phyloP scores from a whole-genome alignment of 2,888 invertebrate genomes.

The Sarcophaga variegata region DNA sequence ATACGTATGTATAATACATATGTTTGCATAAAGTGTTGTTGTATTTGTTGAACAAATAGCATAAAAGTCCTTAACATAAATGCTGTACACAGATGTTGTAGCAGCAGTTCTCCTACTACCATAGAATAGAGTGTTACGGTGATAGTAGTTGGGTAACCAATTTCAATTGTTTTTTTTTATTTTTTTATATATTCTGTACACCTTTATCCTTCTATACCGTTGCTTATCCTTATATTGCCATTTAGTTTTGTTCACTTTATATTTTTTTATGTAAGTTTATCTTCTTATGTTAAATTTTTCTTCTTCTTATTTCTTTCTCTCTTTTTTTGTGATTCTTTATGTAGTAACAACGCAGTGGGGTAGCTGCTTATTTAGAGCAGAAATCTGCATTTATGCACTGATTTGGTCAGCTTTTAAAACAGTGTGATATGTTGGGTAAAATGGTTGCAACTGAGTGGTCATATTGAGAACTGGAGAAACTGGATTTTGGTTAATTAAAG shows the following conservation, averaged over 20 bases:
- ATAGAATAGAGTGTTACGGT: background rate
- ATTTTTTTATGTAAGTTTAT: constrained; percentile 28
- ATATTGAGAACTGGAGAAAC: background rate
- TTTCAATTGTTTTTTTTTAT: background rate
- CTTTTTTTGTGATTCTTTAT: background rate
- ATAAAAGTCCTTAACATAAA: constrained; percentile 54
- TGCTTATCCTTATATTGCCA: constrained; percentile 36
- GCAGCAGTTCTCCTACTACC: background rate
- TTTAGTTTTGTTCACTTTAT: constrained; percentile 38
- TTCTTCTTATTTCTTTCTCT: background rate
- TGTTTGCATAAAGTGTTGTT: constrained; percentile 29
- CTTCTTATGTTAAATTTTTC: constrained; percentile 41
- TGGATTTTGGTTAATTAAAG: constrained; percentile 13
- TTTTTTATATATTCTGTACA: background rate
- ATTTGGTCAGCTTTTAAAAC: background rate
- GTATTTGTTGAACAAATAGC: constrained; percentile 47
- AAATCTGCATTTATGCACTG: background rate
- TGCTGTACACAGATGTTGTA: constrained; percentile 38
- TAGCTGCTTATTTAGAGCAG: background rate
- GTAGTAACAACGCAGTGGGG: background rate
- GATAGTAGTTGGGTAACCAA: constrained; percentile 5
- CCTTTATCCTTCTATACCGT: background rate
- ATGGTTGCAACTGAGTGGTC: background rate
- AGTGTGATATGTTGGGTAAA: background rate
- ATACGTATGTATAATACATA: constrained; percentile 1